phyloP scores from a whole-genome alignment of 2,797 vertebrate genomes.

The Propithecus perrieri region DNA sequence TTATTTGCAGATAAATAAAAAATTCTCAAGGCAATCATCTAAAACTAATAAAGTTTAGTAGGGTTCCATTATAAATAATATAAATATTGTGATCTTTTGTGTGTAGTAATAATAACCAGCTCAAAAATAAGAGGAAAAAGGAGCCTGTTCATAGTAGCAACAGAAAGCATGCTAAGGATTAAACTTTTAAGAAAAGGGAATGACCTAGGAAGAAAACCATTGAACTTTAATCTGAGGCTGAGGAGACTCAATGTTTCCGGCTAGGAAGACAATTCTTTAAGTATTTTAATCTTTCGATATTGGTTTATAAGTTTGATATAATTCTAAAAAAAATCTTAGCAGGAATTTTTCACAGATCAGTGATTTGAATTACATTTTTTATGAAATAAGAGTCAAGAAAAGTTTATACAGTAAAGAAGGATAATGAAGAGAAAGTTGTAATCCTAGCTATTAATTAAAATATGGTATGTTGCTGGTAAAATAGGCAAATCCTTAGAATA shows the following conservation, averaged over 20 bases:
- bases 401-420: neutral
- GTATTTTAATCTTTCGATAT: neutral
- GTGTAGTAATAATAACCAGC: neutral
- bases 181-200: neutral
- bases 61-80: neutral
- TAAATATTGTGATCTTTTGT: neutral
- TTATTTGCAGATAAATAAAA: constrained; percentile 31
- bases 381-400: neutral
- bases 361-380: constrained; percentile 22
- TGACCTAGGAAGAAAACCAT: neutral
- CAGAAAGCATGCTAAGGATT: neutral
- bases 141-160: neutral
- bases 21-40: neutral
- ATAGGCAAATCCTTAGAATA: neutral
- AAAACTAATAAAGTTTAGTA: neutral
- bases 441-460: neutral
- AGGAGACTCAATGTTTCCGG: neutral
- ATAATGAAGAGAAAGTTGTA: neutral
- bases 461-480: neutral
- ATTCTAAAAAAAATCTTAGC: neutral
- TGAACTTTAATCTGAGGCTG: neutral
- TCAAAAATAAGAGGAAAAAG: neutral
- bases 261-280: neutral
- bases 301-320: neutral
- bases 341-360: neutral